Base-by-base conservation (phyloP, 2,797 vertebrate genomes). In the Etheostoma perlongum region DNA sequence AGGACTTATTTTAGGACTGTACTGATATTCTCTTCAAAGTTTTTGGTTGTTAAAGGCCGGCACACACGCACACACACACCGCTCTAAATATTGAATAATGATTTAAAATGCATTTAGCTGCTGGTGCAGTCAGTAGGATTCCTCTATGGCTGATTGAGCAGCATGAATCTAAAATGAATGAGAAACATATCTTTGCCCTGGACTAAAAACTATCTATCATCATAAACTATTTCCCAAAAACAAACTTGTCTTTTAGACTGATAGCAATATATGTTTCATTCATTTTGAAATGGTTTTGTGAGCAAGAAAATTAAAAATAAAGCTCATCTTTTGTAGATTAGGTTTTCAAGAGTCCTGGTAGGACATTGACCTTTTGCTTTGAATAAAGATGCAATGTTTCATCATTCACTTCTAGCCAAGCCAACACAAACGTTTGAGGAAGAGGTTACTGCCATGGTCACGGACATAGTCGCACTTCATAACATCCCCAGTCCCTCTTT, bases 21-120 rank as follows among this genome's bases (percentile, higher is more conserved):
- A 12, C 55, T 2, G 3, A 42, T 52, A 58, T 46, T 69, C 46
- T 57, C 27, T 59, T 13, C 3, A 49, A 59, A 66, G 33, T 13
- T 16, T 60, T 60, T 53, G 62, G 48, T 66, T 6, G 0, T 79
- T 33, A 57, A 64, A 74, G 11, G 42, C 4, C 11, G n/a, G n/a
- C n/a, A 52, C 44, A 66, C 48, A 85, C 27, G 4, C 27, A 51
- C 60, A 48, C 23, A 73, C 71, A 48, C 42, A 65, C 13, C 6
- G 23, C 25, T 67, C 16, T 84, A 68, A 85, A 88, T 80, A 86
- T 74, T 84, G 65, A 81, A 82, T 73, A 73, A 82, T 69, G 30
- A 79, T 72, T 23, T 64, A 53, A 74, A 82, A 79, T 76, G 69
- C 59, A 81, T 83, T 74, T 53, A 79, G 46, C 33, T 52, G 33